These are phyloP conservation scores for Crossoptilon crossoptilon DNA, from an alignment of 2,797 vertebrate genomes.

Conservation along the genomic window DNA sequence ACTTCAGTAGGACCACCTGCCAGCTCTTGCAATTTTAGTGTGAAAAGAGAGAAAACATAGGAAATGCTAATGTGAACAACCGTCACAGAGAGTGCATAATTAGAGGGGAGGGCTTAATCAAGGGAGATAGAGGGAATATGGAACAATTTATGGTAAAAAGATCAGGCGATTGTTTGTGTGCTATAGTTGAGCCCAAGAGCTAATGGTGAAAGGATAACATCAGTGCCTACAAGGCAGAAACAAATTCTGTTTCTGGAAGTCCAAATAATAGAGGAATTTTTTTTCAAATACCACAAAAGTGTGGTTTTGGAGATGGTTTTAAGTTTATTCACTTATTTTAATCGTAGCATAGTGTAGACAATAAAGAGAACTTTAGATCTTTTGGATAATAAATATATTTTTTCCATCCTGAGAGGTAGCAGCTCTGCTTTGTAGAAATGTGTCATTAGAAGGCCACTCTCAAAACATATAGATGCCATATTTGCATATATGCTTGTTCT, in stretches of 20 bases:
- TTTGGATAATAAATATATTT: neutral
- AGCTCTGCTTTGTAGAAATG: neutral
- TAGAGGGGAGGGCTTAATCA: neutral
- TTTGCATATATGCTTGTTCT: neutral
- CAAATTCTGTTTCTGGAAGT: neutral
- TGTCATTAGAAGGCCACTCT: neutral
- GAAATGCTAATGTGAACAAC: neutral
- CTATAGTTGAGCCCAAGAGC: neutral
- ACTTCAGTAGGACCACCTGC: neutral
- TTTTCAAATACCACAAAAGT: neutral
- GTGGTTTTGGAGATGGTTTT: fast-evolving
- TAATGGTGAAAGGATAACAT: neutral
- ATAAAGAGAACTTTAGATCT: neutral
- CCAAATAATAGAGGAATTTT: neutral
- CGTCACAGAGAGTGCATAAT: neutral
- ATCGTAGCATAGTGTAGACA: neutral
- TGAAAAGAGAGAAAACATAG: neutral
- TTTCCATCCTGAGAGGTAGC: neutral
- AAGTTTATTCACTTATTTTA: neutral
- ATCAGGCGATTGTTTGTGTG: neutral
- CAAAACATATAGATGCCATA: neutral
- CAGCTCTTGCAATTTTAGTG: neutral
- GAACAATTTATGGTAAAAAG: neutral
- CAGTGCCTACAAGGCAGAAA: neutral
- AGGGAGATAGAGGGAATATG: neutral